Percentiles rank a stretch among this genome's conserved stretches.
These are phyloP conservation scores for Pilophorus perplexus DNA, from an alignment of 2,888 invertebrate genomes.

Conservation along the genomic window DNA sequence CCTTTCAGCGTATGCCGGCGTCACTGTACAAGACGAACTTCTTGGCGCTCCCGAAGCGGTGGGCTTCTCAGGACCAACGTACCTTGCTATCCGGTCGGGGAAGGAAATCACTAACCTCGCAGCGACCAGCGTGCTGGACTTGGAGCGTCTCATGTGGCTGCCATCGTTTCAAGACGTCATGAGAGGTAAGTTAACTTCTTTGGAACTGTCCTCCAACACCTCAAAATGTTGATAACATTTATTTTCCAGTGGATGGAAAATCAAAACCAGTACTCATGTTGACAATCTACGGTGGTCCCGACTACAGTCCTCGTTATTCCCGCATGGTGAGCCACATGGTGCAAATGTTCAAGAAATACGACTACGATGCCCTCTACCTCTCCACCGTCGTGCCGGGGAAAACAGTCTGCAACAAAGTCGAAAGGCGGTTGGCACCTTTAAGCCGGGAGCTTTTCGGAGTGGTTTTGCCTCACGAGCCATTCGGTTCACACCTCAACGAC, in stretches of 20 bases:
- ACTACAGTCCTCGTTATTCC: constrained; percentile 49
- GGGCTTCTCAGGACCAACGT: constrained; percentile 53
- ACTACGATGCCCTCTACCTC: constrained; percentile 50
- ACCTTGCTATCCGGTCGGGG: constrained; percentile 51
- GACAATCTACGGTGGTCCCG: constrained; percentile 49
- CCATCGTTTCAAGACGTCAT: constrained; percentile 48
- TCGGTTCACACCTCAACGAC: constrained; percentile 50
- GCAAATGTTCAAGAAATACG: constrained; percentile 48
- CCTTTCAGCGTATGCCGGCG: constrained; percentile 50
- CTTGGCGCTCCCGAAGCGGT: constrained; percentile 51
- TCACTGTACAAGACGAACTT: constrained; percentile 48
- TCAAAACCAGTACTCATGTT: constrained; percentile 51
- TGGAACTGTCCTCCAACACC: background rate
- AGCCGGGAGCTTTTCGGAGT: constrained; percentile 50
- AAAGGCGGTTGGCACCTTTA: constrained; percentile 52
- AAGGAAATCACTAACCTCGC: constrained; percentile 48
- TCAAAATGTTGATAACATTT: background rate
- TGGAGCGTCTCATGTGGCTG: constrained; percentile 47
- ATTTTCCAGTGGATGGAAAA: constrained; percentile 29
- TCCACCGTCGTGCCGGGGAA: constrained; percentile 52
- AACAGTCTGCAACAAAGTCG: constrained; percentile 51
- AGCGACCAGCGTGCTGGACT: constrained; percentile 49
- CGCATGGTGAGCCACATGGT: constrained; percentile 48
- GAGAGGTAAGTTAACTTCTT: constrained; percentile 20
- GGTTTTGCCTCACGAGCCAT: constrained; percentile 51